phyloP scores from a whole-genome alignment of 1,140 invertebrate species.

The Magallana ariakensis region DNA sequence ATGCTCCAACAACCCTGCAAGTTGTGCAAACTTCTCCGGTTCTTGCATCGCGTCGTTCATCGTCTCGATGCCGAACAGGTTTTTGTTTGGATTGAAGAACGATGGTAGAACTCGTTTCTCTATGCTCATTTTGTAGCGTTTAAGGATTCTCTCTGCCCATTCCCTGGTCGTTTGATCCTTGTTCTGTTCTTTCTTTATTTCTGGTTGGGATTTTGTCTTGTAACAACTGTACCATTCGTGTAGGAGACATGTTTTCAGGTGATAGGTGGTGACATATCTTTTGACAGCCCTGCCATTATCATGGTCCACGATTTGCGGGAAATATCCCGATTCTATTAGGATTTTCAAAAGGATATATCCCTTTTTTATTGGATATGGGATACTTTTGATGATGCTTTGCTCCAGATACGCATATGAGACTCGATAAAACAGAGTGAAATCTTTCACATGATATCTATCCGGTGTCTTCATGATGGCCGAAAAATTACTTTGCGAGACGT shows the following conservation, averaged over 20 bases:
- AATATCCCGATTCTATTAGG: slow-evolving; percentile 28
- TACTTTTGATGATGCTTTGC: slow-evolving; percentile 6
- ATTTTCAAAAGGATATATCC: slow-evolving; percentile 47
- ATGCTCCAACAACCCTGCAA: not conserved
- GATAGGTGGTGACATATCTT: slow-evolving; percentile 39
- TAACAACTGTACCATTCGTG: slow-evolving; percentile 24
- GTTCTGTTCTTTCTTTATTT: not conserved
- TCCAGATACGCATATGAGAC: slow-evolving; percentile 39
- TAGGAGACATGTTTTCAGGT: slow-evolving; percentile 43
- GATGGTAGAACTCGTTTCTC: slow-evolving; percentile 32
- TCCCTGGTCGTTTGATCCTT: not conserved
- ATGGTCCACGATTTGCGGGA: slow-evolving; percentile 11
- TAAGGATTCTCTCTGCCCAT: slow-evolving; percentile 25
- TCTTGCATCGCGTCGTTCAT: slow-evolving; percentile 21
- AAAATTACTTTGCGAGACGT: not conserved
- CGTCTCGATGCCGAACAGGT: slow-evolving; percentile 11
- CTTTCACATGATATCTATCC: slow-evolving; percentile 32
- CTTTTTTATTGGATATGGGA: slow-evolving; percentile 26
- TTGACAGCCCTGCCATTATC: slow-evolving; percentile 29
- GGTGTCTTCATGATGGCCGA: slow-evolving; percentile 41
- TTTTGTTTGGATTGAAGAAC: slow-evolving; percentile 40
- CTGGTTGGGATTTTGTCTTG: too few species aligned
- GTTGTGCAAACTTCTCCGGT: not conserved
- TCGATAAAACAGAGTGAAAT: slow-evolving; percentile 36
- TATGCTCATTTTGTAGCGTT: not conserved